A percentile compares a stretch with the other conserved stretches of the same genome.
These are phyloP conservation scores for Drosophila falleni DNA, from an alignment of 2,888 invertebrate species.

Conservation along the genomic window DNA sequence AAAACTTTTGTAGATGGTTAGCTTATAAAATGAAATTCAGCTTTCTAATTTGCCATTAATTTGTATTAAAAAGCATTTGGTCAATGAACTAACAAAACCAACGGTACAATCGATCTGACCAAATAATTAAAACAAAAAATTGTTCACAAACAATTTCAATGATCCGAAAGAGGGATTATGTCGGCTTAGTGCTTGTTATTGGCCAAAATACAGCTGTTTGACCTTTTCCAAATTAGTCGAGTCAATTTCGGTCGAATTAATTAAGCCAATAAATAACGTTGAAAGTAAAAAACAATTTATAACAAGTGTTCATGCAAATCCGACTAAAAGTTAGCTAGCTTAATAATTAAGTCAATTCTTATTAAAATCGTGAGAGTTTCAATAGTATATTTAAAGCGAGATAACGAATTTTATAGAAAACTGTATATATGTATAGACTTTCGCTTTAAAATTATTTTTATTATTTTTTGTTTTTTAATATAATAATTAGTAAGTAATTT, in stretches of 20 bases:
- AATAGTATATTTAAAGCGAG: background rate
- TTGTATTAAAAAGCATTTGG: constrained; percentile 15
- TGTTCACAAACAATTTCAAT: constrained; percentile 25
- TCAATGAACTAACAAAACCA: background rate
- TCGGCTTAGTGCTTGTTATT: constrained; percentile 40
- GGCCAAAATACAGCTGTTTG: constrained; percentile 26
- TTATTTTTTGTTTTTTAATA: background rate
- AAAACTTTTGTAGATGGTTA: constrained; percentile 9
- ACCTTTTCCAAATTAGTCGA: constrained; percentile 23
- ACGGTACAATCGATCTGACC: constrained; percentile 1
- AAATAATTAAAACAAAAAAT: constrained; percentile 28
- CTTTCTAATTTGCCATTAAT: constrained; percentile 27
- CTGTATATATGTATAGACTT: too few relatives aligned
- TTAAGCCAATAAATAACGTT: constrained; percentile 20
- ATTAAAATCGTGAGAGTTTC: background rate
- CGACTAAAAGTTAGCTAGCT: background rate
- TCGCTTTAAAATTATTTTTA: background rate
- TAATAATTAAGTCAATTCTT: background rate
- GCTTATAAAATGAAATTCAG: constrained; percentile 14
- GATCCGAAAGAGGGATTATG: constrained; percentile 26
- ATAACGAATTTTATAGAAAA: too few relatives aligned
- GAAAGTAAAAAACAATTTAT: background rate
- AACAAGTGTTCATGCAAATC: background rate
- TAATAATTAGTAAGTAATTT: background rate
- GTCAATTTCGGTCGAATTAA: constrained; percentile 29